phyloP scores from a whole-genome alignment of 1,140 invertebrate species.

The Zaprionus ornatus region DNA sequence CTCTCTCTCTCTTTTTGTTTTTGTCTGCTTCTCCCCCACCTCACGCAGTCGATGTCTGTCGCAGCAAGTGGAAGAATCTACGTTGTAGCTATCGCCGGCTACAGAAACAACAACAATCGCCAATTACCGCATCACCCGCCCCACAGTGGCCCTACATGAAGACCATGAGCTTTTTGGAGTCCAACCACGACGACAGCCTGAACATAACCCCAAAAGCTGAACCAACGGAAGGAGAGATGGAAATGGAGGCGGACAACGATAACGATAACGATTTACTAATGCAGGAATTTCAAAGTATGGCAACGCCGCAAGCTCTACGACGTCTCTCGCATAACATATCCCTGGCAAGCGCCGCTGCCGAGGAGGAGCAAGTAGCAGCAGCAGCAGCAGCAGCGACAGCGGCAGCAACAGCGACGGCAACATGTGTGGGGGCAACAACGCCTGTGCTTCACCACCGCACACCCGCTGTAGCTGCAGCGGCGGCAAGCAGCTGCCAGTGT shows the following conservation, averaged over 20 bases:
- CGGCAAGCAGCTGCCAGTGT: conserved; percentile 64
- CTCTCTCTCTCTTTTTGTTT: conserved; percentile 1
- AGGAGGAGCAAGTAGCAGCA: conserved; percentile 47
- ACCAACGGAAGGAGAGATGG: conserved; percentile 30
- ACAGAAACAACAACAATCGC: conserved; percentile 20
- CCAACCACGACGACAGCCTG: conserved; percentile 39
- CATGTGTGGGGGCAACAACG: background rate
- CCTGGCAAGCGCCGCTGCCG: conserved; percentile 62
- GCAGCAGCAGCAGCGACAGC: background rate
- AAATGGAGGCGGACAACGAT: conserved; percentile 74
- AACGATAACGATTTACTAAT: conserved; percentile 68
- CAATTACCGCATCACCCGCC: conserved; percentile 29
- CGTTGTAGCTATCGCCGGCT: conserved; percentile 70
- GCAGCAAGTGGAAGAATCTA: conserved; percentile 69
- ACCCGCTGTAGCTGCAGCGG: conserved; percentile 48
- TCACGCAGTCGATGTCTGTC: conserved; percentile 61
- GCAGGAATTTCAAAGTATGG: conserved; percentile 64
- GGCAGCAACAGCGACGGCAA: background rate
- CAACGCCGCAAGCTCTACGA: conserved; percentile 70
- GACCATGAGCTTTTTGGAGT: conserved; percentile 61
- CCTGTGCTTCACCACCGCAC: background rate
- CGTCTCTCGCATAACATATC: conserved; percentile 73
- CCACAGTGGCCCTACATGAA: conserved; percentile 62
- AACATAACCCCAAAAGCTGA: conserved; percentile 46
- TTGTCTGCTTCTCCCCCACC: conserved; percentile 9